phyloP scores from a whole-genome alignment of 2,797 vertebrate genomes.

The Neostethus bicornis region DNA sequence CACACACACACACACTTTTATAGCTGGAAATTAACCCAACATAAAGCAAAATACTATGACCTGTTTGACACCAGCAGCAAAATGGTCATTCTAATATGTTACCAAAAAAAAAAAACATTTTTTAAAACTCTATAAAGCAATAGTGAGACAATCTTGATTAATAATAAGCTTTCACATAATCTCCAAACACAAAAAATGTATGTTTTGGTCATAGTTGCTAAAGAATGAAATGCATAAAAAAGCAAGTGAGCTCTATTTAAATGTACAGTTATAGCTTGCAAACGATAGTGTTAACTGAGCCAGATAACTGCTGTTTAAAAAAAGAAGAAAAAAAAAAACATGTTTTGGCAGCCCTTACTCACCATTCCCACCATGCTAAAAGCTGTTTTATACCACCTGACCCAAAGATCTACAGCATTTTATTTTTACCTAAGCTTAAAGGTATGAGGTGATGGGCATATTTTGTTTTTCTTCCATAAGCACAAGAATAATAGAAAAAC shows the following conservation, averaged over 20 bases:
- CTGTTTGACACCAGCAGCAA: no score
- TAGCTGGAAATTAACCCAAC: no score
- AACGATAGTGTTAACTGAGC: conserved; percentile 15
- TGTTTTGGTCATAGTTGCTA: neutral
- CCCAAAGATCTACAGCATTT: neutral
- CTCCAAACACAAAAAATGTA: neutral
- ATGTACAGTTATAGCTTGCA: neutral
- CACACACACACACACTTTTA: no score
- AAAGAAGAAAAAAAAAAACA: conserved; percentile 30
- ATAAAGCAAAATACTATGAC: no score
- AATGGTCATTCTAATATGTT: no score
- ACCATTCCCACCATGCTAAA: neutral
- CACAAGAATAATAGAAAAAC: neutral
- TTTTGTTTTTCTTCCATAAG: conserved; percentile 11
- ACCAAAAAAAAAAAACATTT: no score
- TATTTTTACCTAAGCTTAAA: conserved; percentile 21
- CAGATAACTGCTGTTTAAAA: conserved; percentile 24
- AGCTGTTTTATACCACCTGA: conserved; percentile 11
- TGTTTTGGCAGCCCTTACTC: conserved; percentile 6
- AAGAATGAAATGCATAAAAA: conserved; percentile 4
- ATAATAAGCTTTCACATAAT: conserved; percentile 2
- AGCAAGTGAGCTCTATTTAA: conserved; percentile 6
- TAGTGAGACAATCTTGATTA: conserved; percentile 12
- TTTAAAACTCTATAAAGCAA: no score
- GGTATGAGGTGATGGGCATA: neutral